These are phyloP conservation scores for Apistogramma diplotaenia DNA, from an alignment of 2,113 vertebrate species.

Conservation along the genomic window DNA sequence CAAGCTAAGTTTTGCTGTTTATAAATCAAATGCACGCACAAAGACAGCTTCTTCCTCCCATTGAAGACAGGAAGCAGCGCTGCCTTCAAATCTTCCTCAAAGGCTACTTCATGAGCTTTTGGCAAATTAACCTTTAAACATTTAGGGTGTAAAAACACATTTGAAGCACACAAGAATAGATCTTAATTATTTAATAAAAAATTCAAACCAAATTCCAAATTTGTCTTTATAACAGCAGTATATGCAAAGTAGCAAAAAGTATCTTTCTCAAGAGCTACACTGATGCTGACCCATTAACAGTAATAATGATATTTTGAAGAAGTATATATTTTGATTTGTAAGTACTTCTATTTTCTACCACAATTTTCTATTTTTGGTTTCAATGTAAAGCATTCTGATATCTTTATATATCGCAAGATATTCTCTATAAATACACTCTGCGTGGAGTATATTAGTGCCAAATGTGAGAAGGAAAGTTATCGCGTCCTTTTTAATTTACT, in stretches of 20 bases:
- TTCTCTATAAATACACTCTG: background rate
- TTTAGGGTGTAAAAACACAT: background rate
- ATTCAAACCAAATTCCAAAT: background rate
- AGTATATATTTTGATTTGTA: no score
- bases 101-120: background rate
- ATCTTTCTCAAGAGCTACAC: no score
- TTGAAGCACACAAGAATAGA: no score
- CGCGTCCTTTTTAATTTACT: rapidly evolving
- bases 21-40: background rate
- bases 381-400: background rate
- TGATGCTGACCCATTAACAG: no score
- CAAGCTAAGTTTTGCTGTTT: background rate
- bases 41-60: background rate
- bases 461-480: no score
- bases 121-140: background rate
- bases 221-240: background rate
- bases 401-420: background rate
- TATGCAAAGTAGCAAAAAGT: background rate
- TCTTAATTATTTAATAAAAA: background rate
- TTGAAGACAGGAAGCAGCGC: background rate
- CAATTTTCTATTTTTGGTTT: background rate
- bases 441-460: no score
- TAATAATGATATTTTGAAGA: no score
- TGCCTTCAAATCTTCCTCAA: background rate
- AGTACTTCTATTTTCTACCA: no score